Base-by-base conservation (phyloP, 1,140 invertebrate species). In the Aphidius gifuensis region DNA sequence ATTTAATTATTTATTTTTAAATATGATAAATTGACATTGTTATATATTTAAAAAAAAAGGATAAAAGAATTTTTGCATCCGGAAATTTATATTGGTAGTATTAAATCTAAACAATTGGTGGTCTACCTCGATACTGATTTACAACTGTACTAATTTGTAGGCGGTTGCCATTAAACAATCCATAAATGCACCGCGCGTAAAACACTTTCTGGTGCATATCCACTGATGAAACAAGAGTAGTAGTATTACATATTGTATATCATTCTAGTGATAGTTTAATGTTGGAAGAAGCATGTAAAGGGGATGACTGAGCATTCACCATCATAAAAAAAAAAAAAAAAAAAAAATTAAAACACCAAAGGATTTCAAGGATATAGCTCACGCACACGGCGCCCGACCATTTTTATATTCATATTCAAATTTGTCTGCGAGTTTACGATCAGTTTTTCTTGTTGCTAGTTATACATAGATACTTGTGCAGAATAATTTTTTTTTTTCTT, bases 121-220 rank as follows among this genome's bases (percentile, higher is more conserved):
- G 75, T 80, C 75, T 69, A 71, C 40, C 71, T 79, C 76, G 76
- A 80, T 80, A 75, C 76, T 80, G 79, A 80, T 80, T 80, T 80
- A 80, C 76, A 72, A 74, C 75, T 78, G 71, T 70, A 78, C 76
- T 80, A 80, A 80, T 80, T 80, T 80, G 79, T 80, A 80, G 76
- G 79, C 78, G 79, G 78, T 70, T 73, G 73, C 74, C 72, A 79
- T 80, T 80, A 80, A 80, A 78, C 76, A 80, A 80, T 79, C 78
- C 79, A 79, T 81, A 80, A 81, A 81, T 68, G 73, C 71, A 64
- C 56, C 68, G 69, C 71, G 71, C 76, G 74, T 79, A 79, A 79
- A 78, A 78, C 75, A 75, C 72, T 74, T 58, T 64, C 60, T 42
- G 38, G 58, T 42, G 56, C 55, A 61, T 48, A 68, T 53, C 54